Base-by-base conservation (phyloP, 2,113 vertebrate genomes). In the Crotalus tigris region DNA sequence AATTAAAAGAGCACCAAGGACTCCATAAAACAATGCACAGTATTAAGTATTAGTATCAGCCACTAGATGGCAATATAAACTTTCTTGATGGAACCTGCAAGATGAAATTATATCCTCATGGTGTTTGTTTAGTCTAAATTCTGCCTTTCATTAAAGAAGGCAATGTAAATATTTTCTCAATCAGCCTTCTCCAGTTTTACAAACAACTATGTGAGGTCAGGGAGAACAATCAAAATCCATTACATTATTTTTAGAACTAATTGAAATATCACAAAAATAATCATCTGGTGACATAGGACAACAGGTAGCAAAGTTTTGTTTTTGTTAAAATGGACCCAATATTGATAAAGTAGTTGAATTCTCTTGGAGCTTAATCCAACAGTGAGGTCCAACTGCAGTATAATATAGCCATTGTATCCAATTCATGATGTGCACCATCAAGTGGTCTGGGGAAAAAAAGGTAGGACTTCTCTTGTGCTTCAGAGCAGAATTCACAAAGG, bases 51-150 rank as follows among this genome's bases (percentile, higher is more conserved):
- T 81, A 33, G 21, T 44, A 24, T 90, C 55, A 86, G 21, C 75
- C 92, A 64, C 88, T 64, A 93, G 92, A 90, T 90, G 92, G 88
- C 55, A 88, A n/a, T 86, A 90, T 23, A 93, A 90, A 93, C 44
- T 4, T 90, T 85, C 53, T 89, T 7, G 26, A 29, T 92, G n/a
- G 23, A 93, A 29, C 3, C 3, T 24, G 2, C 13, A 49, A 58
- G 53, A 57, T 10, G 5, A 57, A 57, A 92, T 12, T 85, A 5
- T 81, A 10, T 46, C 7, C 13, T 55, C 4, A 54, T 59, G 51
- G 13, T 90, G 7, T 24, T 64, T 88, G 26, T 91, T 33, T 64
- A 33, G 53, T 57, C 57, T 54, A 58, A 86, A 58, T 9, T 39
- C 39, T 91, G 53, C 21, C 33, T 1, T 85, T 58, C 7, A 44